Conservation (phyloP, 2,113 vertebrate genomes). For the Triplophysa siluroides region DNA sequence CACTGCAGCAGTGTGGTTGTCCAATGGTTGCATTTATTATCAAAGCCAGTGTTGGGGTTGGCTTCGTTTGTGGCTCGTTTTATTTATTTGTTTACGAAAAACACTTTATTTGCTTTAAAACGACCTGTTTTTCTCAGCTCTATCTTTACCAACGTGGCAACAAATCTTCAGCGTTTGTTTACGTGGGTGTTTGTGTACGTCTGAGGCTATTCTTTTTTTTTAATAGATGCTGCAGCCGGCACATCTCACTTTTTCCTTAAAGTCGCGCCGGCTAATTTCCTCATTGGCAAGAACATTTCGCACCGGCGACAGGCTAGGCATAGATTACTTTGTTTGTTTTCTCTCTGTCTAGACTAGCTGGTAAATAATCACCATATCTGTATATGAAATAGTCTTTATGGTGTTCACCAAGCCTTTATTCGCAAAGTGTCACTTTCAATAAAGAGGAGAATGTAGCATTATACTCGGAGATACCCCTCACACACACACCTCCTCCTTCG, state of each 20-base stretch:
- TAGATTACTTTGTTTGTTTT: conserved; percentile 47
- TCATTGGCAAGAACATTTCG: conserved; percentile 33
- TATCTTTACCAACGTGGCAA: background rate
- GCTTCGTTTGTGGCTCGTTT: background rate
- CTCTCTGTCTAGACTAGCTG: conserved; percentile 39
- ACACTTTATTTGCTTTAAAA: background rate
- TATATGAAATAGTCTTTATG: conserved; percentile 57
- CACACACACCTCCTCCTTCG: conserved; percentile 43
- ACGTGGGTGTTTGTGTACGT: background rate
- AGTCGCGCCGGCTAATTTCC: conserved; percentile 25
- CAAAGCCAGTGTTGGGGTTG: background rate
- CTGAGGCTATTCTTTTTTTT: background rate
- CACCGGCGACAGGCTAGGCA: conserved; percentile 13
- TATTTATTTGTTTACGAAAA: background rate
- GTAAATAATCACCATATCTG: conserved; percentile 58
- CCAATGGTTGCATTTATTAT: background rate
- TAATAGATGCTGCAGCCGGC: conserved; percentile 1
- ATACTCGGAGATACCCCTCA: conserved; percentile 38
- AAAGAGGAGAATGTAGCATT: conserved; percentile 56
- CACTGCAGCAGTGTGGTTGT: background rate
- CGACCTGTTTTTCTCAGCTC: background rate
- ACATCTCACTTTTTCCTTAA: conserved; percentile 7
- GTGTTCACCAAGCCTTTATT: conserved; percentile 50
- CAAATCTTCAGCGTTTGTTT: background rate
- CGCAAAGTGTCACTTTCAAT: conserved; percentile 64